Percentiles rank a stretch among this genome's conserved stretches.
Evolutionary conservation across 1,140 invertebrate species (phyloP).

Genomic region (Matsumurasca onukii): DNA sequence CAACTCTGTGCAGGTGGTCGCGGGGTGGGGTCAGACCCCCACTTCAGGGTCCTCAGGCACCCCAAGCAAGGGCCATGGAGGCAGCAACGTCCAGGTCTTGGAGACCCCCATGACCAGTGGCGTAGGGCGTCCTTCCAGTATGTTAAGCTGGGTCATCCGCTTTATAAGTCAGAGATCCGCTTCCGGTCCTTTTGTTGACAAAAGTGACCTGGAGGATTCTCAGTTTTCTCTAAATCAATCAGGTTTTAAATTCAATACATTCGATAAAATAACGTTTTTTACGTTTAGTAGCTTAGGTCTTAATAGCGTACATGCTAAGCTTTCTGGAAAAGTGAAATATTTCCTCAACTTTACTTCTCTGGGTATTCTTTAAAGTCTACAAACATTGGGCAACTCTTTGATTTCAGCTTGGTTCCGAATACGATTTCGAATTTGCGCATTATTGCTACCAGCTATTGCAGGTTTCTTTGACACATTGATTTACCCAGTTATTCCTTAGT

Average conservation of each 20-base stretch:
- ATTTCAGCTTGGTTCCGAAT: too few species aligned
- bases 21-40: slow-evolving; percentile 4
- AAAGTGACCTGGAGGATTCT: not conserved
- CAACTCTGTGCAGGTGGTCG: slow-evolving; percentile 21
- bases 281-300: not conserved
- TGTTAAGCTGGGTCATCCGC: not conserved
- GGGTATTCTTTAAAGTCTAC: too few species aligned
- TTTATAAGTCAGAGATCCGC: not conserved
- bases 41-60: slow-evolving; percentile 2
- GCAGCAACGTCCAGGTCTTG: not conserved
- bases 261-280: not conserved
- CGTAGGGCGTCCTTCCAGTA: not conserved
- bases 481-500: too few species aligned
- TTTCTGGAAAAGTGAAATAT: too few species aligned
- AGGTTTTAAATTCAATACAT: not conserved
- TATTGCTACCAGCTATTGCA: too few species aligned
- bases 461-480: too few species aligned
- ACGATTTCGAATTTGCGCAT: too few species aligned
- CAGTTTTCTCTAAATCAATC: not conserved
- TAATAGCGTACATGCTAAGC: too few species aligned
- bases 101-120: not conserved
- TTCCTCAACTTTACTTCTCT: too few species aligned
- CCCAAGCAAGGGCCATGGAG: not conserved
- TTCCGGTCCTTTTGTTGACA: not conserved
- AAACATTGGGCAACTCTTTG: too few species aligned